Conservation (phyloP, 2,888 invertebrate genomes). For the Erebia palarica region DNA sequence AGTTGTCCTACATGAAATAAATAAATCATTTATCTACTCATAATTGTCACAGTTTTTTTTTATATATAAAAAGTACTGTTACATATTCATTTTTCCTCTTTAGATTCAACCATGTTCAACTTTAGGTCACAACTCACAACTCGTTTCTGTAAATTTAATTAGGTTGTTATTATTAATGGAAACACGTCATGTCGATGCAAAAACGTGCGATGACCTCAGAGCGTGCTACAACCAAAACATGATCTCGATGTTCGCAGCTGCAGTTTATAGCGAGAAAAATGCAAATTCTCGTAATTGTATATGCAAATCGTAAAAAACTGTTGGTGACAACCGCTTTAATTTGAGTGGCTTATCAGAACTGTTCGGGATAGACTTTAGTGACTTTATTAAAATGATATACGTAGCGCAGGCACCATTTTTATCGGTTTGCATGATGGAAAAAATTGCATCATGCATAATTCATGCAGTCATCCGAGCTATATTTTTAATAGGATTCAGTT, state of each 20-base stretch:
- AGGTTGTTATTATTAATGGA: conserved; percentile 16
- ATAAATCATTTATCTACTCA: no score
- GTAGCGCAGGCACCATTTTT: background rate
- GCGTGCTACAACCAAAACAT: conserved; percentile 33
- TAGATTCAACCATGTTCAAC: background rate
- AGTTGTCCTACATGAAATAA: no score
- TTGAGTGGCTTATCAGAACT: conserved; percentile 17
- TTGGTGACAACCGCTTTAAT: conserved; percentile 12
- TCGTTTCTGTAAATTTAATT: conserved; percentile 17
- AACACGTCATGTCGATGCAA: conserved; percentile 35
- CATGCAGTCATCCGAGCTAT: background rate
- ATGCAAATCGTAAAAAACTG: conserved; percentile 28
- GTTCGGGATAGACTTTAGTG: background rate
- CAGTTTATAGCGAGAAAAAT: conserved; percentile 23
- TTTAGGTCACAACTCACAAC: conserved; percentile 5
- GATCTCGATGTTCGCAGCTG: conserved; percentile 26
- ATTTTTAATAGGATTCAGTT: background rate
- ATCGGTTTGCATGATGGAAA: background rate
- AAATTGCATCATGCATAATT: background rate
- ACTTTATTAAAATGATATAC: background rate
- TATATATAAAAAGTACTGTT: background rate
- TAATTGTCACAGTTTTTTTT: background rate
- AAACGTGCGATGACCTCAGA: conserved; percentile 40
- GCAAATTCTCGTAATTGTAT: conserved; percentile 24
- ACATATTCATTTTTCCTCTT: background rate